Evolutionary conservation across 2,888 invertebrate genomes (phyloP), one percentile per base, ranked within the genome.

Genomic region (Temnothorax unifasciatus): DNA sequence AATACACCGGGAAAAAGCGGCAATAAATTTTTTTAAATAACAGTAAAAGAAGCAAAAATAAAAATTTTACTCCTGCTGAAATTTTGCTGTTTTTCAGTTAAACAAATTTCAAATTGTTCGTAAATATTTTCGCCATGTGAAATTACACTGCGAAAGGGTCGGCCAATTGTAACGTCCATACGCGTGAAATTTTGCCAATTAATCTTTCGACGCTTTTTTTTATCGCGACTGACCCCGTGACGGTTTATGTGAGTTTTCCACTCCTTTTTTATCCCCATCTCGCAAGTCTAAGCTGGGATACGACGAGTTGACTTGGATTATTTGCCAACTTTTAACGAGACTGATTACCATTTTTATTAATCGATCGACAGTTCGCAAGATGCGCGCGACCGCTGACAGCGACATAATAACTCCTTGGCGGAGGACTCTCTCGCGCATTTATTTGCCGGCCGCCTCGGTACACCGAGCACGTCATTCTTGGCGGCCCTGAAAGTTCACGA

Each of bases 311-410:
- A 59, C 15, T 47, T n/a, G 63, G n/a, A 29, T 63, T 63, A 50
- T 74, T 82, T 38, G 38, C 41, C 52, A 82, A 76, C 47, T 71
- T 81, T 81, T 71, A 79, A 81, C 54, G 47, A 59, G 59, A 61
- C 47, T 50, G 59, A 81, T 71, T 81, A 71, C 21, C 59, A 81
- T 81, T 71, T 81, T 81, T 61, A 81, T 81, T 81, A 71, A 81
- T 81, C 59, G 59, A 82, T 82, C 63, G 41, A 63, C 61, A 61
- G 52, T 21, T 61, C n/a, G 59, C n/a, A 50, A 73, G 44, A 47
- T 34, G 74, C 69, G 61, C 79, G 63, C 66, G 54, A 54, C 38
- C 29, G 61, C 64, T 59, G 79, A 50, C 83, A 81, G 64, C 25
- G 75, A 82, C 66, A 59, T 83, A 83, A 84, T 79, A 84, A 85